Evolutionary conservation across 2,888 invertebrate genomes (phyloP), one percentile per base, ranked within the genome.

Genomic region (Liopterus haemorrhoidalis): DNA sequence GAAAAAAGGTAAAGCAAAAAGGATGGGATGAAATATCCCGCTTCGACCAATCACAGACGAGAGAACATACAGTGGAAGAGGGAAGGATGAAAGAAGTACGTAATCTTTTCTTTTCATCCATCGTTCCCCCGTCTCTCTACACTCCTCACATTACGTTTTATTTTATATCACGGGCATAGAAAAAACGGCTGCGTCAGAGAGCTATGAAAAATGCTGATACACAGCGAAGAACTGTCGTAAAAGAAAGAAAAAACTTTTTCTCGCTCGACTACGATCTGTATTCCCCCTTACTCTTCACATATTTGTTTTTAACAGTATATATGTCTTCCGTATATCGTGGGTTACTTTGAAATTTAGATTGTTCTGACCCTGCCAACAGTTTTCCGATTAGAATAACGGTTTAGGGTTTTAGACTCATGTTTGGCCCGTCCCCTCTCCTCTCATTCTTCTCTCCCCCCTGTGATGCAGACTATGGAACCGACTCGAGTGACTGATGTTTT

Each of bases 21-120:
- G 45, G 46, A 49, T 46, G 48, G 49, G 36, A 45, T 49, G 38
- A 40, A 36, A 40, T 44, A 48, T 41, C 39, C 39, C 39, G 38
- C 32, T 31, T 39, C 45, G 39, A 45, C 45, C 45, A 45, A 45
- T 45, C 45, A 45, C 45, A 45, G 45, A 15, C 39, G 32, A 45
- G n/a, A n/a, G 39, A 39, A 50, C 55, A 55, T 50, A 55, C 55
- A 16, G 53, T 55, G 59, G 58, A 56, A 54, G 55, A 61, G 59
- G 57, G 60, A 59, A 56, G 57, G 53, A 54, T 53, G 58, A 50
- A 42, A 50, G 51, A 50, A 47, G 53, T 50, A 39, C 45, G 49
- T 44, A 49, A 46, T 46, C 46, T 40, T 46, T 41, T 41, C 21
- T 27, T 16, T 41, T 33, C 38, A 27, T 38, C 45, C 33, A 38